Evolutionary conservation across 1,140 invertebrate genomes (phyloP), one percentile per base, ranked within the genome.

Genomic region (Nylanderia fulva): DNA sequence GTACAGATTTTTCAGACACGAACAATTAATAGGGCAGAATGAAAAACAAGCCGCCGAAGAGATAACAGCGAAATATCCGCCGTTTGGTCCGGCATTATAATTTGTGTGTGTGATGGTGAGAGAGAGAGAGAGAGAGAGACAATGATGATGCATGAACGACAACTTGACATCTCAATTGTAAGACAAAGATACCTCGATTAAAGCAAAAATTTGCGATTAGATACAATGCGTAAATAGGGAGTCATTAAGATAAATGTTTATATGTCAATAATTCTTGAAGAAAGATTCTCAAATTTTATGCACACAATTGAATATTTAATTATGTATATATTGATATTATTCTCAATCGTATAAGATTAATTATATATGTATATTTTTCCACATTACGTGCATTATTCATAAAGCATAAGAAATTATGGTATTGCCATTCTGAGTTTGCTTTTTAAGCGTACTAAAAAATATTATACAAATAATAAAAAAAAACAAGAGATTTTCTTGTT

Each of bases 11-110:
- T 80, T 71, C 29, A 80, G 89, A 91, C 90, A 90, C 90, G 88
- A 86, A 18, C 85, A 92, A 93, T 92, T 93, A 94, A 93, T 94
- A 93, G 92, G 86, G 84, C 91, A 86, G 91, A 83, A 75, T 89
- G 90, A 93, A 90, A 92, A 93, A 93, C 92, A 94, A 91, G 91
- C 91, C 85, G 89, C 72, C 80, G 68, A 79, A 60, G 63, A 93
- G 93, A 94, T 94, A 94, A 93, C 91, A 54, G 72, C 64, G 83
- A 71, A 68, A 84, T 39, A 64, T 48, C 63, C 63, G 54, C 52
- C 66, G 60, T 36, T 60, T 77, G 74, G 71, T 64, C 79, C 58
- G 85, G 75, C 83, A 74, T 89, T 86, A 92, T 91, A 90, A 92
- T 90, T 92, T 88, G 85, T 90, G 80, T 60, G 56, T n/a, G 66